A percentile compares a stretch with the other conserved stretches of the same genome.
Evolutionary conservation across 2,113 vertebrate genomes (phyloP).

Genomic region (Dicentrarchus labrax): DNA sequence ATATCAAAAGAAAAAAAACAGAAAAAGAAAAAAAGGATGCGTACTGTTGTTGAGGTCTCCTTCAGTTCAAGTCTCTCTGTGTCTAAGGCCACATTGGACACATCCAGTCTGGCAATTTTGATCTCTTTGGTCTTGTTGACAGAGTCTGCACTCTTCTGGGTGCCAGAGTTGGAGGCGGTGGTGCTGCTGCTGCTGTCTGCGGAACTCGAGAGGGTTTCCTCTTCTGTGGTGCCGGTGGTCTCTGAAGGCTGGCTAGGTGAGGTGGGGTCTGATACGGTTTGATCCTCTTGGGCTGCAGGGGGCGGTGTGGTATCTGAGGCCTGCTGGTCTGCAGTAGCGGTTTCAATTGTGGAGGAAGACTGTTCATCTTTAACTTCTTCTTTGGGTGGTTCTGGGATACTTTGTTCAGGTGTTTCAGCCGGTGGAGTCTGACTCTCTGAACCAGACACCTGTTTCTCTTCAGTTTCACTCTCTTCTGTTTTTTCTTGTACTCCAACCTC

Average conservation of each 20-base stretch:
- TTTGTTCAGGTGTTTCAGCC: constrained; percentile 39
- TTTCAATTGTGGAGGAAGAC: constrained; percentile 37
- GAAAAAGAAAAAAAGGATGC: constrained; percentile 13
- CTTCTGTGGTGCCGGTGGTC: constrained; percentile 27
- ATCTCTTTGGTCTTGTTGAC: constrained; percentile 85
- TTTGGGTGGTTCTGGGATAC: constrained; percentile 37
- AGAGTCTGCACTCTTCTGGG: constrained; percentile 50
- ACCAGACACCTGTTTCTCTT: constrained; percentile 23
- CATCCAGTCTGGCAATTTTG: constrained; percentile 94
- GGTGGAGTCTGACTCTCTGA: constrained; percentile 17
- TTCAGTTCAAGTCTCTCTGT: constrained; percentile 93
- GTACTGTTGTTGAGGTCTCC: constrained; percentile 78
- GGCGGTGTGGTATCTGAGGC: constrained; percentile 32
- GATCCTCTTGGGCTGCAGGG: constrained; percentile 52
- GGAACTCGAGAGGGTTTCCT: constrained; percentile 44
- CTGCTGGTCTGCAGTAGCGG: constrained; percentile 31
- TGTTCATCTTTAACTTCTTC: constrained; percentile 30
- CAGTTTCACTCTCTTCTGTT: constrained; percentile 8
- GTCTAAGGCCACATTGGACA: constrained; percentile 94
- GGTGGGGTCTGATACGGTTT: constrained; percentile 35
- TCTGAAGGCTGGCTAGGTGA: constrained; percentile 48
- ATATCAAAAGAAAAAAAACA: not conserved
- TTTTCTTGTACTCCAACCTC: constrained; percentile 4
- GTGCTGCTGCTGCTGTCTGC: constrained; percentile 37
- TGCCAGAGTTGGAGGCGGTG: constrained; percentile 35